Evolutionary conservation across 2,113 vertebrate genomes (phyloP), one percentile per base, ranked within the genome.

Genomic region (Aplodontia rufa): DNA sequence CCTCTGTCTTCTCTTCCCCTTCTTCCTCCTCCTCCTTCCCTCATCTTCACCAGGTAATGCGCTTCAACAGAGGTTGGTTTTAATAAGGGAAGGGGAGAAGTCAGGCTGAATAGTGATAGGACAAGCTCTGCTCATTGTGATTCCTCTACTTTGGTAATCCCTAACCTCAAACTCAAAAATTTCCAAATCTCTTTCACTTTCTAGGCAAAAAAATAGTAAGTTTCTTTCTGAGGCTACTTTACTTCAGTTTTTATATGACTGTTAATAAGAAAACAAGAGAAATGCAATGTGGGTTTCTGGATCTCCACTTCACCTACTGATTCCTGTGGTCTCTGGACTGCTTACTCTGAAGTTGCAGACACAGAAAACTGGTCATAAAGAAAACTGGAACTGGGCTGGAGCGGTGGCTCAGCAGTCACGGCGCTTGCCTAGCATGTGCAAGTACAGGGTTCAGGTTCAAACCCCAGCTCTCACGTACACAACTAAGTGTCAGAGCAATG

Each of bases 141-240:
- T 64, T 85, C 16, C 30, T 17, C 28, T 49, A 53, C 75, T 51
- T 90, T 85, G 37, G 42, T 76, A 76, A 81, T 71, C 12, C 47
- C 24, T 71, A 4, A 64, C n/a, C 80, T 94, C 9, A 74, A 51
- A n/a, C n/a, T n/a, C n/a, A n/a, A 64, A 47, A 11, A 91, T 58
- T 81, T 78, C 79, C 74, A 95, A 91, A 51, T 62, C 24, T 94
- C 7, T 4, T 90, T 94, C n/a, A 89, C 49, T 85, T 85, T 87
- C 75, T 90, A 51, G 75, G 17, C 45, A 87, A 64, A 55, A 53
- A 80, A 90, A 35, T 12, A 55, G 10, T 24, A 85, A 32, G 35
- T 40, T 66, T 92, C 58, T 78, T 14, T 76, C 28, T 51, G 72
- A 66, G 28, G 19, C 49, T 47, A 32, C 71, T 88, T 94, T 76